A percentile compares a stretch with the other conserved stretches of the same genome.
phyloP scores from a whole-genome alignment of 2,797 vertebrate genomes.

The Coregonus ussuriensis region DNA sequence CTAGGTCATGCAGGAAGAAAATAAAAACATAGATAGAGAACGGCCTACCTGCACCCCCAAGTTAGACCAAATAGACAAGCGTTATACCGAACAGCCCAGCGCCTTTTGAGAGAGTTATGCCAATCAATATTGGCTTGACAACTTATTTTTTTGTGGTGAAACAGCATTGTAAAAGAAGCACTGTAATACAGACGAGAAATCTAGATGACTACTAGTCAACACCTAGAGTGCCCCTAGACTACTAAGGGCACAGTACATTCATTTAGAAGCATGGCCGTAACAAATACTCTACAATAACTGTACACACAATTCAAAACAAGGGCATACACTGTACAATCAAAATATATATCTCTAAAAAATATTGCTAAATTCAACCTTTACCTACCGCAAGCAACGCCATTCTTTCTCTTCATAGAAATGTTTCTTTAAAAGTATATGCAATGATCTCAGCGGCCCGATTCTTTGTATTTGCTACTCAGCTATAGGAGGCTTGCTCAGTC shows the following conservation, averaged over 20 bases:
- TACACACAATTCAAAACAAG: not conserved
- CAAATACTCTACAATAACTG: not conserved
- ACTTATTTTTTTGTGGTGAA: too few species aligned
- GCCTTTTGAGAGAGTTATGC: too few species aligned
- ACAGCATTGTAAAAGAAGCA: too few species aligned
- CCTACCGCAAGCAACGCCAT: constrained; percentile 13
- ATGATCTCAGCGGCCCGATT: constrained; percentile 21
- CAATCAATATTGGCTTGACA: too few species aligned
- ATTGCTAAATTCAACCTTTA: not conserved
- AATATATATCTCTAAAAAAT: not conserved
- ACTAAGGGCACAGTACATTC: not conserved
- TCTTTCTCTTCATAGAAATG: not conserved
- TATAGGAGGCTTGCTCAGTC: constrained; percentile 55
- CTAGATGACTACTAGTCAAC: too few species aligned
- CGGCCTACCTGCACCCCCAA: too few species aligned
- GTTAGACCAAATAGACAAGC: too few species aligned
- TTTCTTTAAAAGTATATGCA: constrained; percentile 13
- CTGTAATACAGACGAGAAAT: too few species aligned
- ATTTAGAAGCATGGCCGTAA: not conserved
- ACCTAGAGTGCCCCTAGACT: too few species aligned
- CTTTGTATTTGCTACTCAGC: constrained; percentile 4
- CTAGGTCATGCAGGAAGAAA: too few species aligned
- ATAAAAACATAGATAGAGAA: too few species aligned
- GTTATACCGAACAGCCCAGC: too few species aligned
- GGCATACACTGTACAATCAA: not conserved